Base-by-base conservation (phyloP, 2,113 vertebrate species). In the Neolamprologus brichardi region DNA sequence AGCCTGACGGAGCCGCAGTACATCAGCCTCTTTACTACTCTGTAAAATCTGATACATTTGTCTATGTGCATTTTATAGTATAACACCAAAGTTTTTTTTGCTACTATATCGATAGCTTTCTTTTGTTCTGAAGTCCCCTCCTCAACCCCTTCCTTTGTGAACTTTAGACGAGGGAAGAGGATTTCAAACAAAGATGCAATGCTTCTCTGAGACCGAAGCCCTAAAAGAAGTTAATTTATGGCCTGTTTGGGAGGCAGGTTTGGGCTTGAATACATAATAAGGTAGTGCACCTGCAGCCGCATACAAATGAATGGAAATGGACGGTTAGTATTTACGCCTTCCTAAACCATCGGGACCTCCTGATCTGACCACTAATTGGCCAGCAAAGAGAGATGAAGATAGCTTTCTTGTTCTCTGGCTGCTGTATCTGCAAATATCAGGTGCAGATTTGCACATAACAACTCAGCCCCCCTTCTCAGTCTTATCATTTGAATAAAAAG, bases 151-250 rank as follows among this genome's bases (percentile, higher is more conserved):
- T 81, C 62, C 37, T 49, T 37, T 2, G 9, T 91, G 85, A 93
- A 91, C 87, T 91, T 86, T 85, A 83, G 85, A 81, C 75, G 84
- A 90, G 86, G 81, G 60, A 78, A 89, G 83, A 88, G 72, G 89
- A 85, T 85, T 77, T 91, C 86, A 88, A 94, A 94, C 93, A 92
- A 94, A 95, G 91, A 94, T 90, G 91, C 93, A 89, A 89, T 92
- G 94, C 91, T 95, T 95, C 93, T 93, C 89, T 41, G 91, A 81
- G 87, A 49, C 92, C 25, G 37, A 81, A 88, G 93, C 94, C 87
- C 92, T 93, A 93, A 94, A 94, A 94, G 94, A 96, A 96, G 94
- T 94, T 96, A 95, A 96, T 96, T 96, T 96, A 96, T 96, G 95
- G 95, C 92, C 94, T 92, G 92, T 96, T 96, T 95, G 94, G 94